These are phyloP conservation scores for Machimus atricapillus DNA, from an alignment of 2,888 invertebrate species.

Conservation along the genomic window DNA sequence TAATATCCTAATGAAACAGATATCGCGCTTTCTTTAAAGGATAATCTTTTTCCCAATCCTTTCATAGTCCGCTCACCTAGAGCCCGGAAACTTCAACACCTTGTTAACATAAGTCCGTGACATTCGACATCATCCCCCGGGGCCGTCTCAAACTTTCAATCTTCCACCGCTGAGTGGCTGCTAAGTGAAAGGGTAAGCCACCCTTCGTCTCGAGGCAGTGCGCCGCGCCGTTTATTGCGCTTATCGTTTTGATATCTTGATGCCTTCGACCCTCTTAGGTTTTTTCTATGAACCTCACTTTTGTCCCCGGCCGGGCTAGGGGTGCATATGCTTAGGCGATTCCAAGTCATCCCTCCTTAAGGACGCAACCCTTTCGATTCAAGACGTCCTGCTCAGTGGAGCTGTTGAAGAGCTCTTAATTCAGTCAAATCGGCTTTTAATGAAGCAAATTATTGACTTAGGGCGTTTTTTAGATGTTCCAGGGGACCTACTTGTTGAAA, in stretches of 20 bases:
- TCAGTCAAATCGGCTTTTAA: slow-evolving; percentile 19
- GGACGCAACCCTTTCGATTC: neutral
- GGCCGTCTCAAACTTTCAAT: neutral
- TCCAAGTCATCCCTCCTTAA: neutral
- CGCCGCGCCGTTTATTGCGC: neutral
- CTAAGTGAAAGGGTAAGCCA: neutral
- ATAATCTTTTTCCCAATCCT: neutral
- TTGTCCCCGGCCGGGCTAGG: neutral
- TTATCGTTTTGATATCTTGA: slow-evolving; percentile 28
- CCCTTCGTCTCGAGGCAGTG: neutral
- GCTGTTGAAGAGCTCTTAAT: neutral
- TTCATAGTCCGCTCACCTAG: neutral
- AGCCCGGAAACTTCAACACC: slow-evolving; percentile 16
- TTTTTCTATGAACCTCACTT: neutral
- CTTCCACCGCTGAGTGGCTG: neutral
- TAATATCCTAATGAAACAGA: neutral
- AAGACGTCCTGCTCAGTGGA: neutral
- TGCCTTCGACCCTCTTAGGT: neutral
- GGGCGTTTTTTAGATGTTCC: neutral
- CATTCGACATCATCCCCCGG: slow-evolving; percentile 15
- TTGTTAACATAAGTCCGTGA: slow-evolving; percentile 40
- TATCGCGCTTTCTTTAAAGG: neutral
- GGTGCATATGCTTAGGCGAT: slow-evolving; percentile 13
- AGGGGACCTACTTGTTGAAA: neutral
- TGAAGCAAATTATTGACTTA: neutral